Base-by-base conservation (phyloP, 2,113 vertebrate genomes). In the Nettapus auritus region DNA sequence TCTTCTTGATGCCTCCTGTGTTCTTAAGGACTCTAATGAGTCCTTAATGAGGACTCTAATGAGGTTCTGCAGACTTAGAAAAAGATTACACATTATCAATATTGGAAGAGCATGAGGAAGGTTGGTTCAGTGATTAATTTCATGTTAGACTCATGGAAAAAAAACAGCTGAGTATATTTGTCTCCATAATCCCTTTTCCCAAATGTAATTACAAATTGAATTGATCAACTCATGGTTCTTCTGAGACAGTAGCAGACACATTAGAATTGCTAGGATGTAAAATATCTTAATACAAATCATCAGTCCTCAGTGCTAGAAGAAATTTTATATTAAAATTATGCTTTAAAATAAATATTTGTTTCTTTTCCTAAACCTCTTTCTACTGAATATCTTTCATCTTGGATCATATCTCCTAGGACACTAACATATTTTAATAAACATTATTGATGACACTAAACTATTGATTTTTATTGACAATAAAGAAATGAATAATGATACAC, bases 111-210 rank as follows among this genome's bases (percentile, higher is more conserved):
- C 66, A 95, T 52, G 8, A 42, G 76, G 70, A 97, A 97, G 92
- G 97, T 73, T 96, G 83, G 84, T 84, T 93, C 81, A 88, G 76
- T 97, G 97, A 97, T 97, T 98, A 97, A 98, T 97, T 97, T 97
- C 75, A 92, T 96, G 89, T 96, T 96, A 82, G 82, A 94, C 94
- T 90, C 77, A 77, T 64, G 94, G 93, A 92, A 97, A 96, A 52
- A 96, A 94, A 97, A 94, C 60, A 97, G 80, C 85, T 96, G 92
- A 96, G 96, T 97, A 70, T 97, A 97, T 98, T 97, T 97, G 88
- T 97, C 96, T 97, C 93, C 50, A 95, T 96, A 98, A 98, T 97
- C 96, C 94, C 93, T 98, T 98, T 97, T 96, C 97, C 98, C 97
- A 97, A 96, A 97, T 91, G 93, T 96, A 98, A 97, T 98, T 97